Base-by-base conservation (phyloP, 2,888 invertebrate species). In the Abrostola triplasia region DNA sequence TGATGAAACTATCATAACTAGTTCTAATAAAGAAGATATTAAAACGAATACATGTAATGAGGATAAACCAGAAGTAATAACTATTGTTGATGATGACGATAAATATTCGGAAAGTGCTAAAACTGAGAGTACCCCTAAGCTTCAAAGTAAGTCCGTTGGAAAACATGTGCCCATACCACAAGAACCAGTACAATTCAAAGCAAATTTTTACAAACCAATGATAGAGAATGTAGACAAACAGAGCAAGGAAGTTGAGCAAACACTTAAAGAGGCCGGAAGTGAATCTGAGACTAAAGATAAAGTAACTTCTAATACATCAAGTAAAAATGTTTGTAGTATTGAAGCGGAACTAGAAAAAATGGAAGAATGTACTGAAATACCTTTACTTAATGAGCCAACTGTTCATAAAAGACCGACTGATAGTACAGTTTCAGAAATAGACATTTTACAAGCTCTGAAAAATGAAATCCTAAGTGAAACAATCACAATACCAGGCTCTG, bases 371-470 rank as follows among this genome's bases (percentile, higher is more conserved):
- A 70, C 83, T 50, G 84, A 91, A 81, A 92, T 92, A 80, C 93
- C 93, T 35, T 84, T 93, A 55, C 67, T 91, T 13, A 86, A 90
- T 76, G 90, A 90, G 56, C 81, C 84, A 5, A 77, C 78, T 54
- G 64, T 84, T 54, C 69, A 81, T 9, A 53, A 76, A 24, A 79
- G 78, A 67, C 82, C 85, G 44, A 68, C 82, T 6, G 86, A 87
- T 71, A 82, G 81, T 66, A 83, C 86, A 38, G 83, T 91, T 8
- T 93, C 93, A 0, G 92, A 94, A 88, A 93, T 94, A 70, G 95
- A 95, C 72, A 94, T 95, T 64, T 80, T 94, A 53, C 92, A 93
- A 84, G 94, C 95, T 36, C 84, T 94, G 9, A 94, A 93, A 79
- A 93, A 94, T 69, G 94, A 94, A 83, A 94, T 94, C 67, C 82